Evolutionary conservation across 2,797 vertebrate genomes (phyloP).

Genomic region (Denticeps clupeoides): DNA sequence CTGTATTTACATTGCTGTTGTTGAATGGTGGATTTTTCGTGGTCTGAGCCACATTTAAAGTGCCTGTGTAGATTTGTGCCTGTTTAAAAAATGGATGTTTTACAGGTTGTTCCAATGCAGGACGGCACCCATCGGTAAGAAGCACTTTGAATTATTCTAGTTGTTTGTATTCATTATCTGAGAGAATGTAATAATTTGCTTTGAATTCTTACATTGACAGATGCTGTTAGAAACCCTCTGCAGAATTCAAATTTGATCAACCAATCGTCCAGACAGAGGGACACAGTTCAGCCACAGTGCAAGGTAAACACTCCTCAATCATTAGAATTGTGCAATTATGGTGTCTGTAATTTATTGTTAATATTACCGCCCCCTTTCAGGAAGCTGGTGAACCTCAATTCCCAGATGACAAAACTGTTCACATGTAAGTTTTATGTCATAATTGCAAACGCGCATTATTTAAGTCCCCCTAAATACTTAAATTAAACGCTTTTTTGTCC

Average conservation of each 20-base stretch:
- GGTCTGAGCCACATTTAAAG: too few species aligned
- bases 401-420: slow-evolving; percentile 16
- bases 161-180: neutral
- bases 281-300: slow-evolving; percentile 13
- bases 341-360: neutral
- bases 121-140: too few species aligned
- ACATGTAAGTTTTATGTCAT: slow-evolving; percentile 37
- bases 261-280: slow-evolving; percentile 47
- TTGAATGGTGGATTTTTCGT: too few species aligned
- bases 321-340: neutral
- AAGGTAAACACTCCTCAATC: slow-evolving; percentile 35
- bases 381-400: slow-evolving; percentile 6
- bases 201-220: slow-evolving; percentile 14
- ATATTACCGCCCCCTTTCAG: slow-evolving; percentile 27
- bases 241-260: slow-evolving; percentile 61
- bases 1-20: too few species aligned
- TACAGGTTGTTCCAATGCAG: slow-evolving; percentile 63
- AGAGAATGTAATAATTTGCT: neutral
- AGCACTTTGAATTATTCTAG: too few species aligned
- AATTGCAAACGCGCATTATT: neutral
- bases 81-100: neutral
- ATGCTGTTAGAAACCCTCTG: slow-evolving; percentile 45
- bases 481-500: neutral
- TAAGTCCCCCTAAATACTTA: slow-evolving; percentile 1
- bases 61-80: neutral